A percentile compares a stretch with the other conserved stretches of the same genome.
Conservation (phyloP, 2,113 vertebrate species). For the Seriola rivoliana region DNA sequence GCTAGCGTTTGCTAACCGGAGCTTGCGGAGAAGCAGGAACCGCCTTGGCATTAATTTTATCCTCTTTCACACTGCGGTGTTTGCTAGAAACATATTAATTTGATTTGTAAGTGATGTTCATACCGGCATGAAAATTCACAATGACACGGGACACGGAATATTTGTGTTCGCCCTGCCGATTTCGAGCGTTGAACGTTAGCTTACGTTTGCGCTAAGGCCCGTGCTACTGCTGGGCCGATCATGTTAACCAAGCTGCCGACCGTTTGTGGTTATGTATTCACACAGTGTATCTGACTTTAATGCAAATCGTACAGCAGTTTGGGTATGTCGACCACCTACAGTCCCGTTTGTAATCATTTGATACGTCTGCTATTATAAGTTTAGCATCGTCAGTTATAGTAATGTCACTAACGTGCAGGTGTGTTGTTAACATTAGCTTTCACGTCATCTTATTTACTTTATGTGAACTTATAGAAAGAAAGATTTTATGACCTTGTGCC, state of each 20-base stretch:
- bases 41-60: conserved; percentile 23
- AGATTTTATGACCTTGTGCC: background rate
- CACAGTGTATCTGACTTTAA: background rate
- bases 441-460: background rate
- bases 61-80: background rate
- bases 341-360: background rate
- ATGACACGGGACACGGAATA: background rate
- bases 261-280: background rate
- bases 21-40: conserved; percentile 41
- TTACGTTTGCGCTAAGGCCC: conserved; percentile 59
- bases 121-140: background rate
- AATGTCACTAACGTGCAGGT: conserved; percentile 41
- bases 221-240: conserved; percentile 55
- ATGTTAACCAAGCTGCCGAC: conserved; percentile 22
- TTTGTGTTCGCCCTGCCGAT: background rate
- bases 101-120: background rate
- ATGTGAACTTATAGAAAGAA: background rate
- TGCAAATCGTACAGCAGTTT: background rate
- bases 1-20: conserved; percentile 65
- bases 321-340: background rate
- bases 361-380: background rate
- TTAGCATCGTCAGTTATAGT: conserved; percentile 7
- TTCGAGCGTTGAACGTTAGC: conserved; percentile 37
- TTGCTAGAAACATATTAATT: background rate
- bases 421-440: conserved; percentile 5